Evolutionary conservation across 2,888 invertebrate genomes (phyloP).

Genomic region (Anodontia alba): DNA sequence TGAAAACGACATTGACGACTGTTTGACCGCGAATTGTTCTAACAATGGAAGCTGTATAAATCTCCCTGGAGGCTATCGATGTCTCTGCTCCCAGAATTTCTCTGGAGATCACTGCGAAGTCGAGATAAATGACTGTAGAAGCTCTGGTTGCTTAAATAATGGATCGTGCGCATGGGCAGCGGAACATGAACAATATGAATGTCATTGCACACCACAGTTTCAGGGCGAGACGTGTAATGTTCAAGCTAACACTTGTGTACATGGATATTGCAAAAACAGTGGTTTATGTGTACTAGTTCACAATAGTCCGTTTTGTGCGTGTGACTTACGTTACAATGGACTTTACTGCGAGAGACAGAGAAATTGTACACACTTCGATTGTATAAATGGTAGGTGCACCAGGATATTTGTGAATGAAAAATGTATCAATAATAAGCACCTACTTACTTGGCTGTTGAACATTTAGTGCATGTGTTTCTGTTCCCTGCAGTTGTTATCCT

Average conservation of each 20-base stretch:
- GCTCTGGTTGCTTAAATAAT: constrained; percentile 9
- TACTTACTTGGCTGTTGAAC: too few relatives aligned
- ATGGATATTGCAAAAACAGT: constrained; percentile 30
- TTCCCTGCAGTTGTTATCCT: too few relatives aligned
- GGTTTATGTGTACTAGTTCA: constrained; percentile 9
- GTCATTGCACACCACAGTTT: not conserved
- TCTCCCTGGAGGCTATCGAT: constrained; percentile 28
- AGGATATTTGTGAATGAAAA: not conserved
- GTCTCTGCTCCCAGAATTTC: constrained; percentile 17
- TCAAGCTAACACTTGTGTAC: not conserved
- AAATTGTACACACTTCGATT: constrained; percentile 23
- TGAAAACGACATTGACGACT: constrained; percentile 46
- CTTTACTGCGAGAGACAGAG: constrained; percentile 11
- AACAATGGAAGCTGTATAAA: constrained; percentile 18
- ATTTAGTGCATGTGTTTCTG: too few relatives aligned
- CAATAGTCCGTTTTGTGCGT: constrained; percentile 15
- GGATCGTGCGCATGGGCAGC: not conserved
- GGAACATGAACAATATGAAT: not conserved
- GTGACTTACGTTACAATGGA: constrained; percentile 17
- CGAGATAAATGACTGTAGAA: constrained; percentile 10
- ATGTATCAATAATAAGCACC: too few relatives aligned
- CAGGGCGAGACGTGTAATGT: not conserved
- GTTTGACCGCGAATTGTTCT: not conserved
- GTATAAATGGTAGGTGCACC: constrained; percentile 25
- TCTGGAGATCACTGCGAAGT: constrained; percentile 14